These are phyloP conservation scores for Momotus momota DNA, from an alignment of 2,797 vertebrate species.

Conservation along the genomic window DNA sequence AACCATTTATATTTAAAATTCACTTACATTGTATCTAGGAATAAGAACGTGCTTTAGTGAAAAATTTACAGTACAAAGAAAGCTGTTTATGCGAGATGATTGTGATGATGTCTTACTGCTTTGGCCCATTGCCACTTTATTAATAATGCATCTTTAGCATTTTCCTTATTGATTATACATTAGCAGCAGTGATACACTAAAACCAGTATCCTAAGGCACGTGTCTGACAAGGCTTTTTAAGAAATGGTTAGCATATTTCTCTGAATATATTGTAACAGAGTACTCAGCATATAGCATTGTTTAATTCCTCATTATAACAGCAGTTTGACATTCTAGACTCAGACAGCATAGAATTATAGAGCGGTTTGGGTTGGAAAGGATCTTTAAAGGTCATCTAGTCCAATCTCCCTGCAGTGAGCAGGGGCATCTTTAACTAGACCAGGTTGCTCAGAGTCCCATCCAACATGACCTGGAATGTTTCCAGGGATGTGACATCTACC, in stretches of 20 bases:
- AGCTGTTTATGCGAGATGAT: background rate
- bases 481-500: rapidly evolving
- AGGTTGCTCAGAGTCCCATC: too few species aligned
- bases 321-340: slow-evolving; percentile 36
- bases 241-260: background rate
- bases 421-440: too few species aligned
- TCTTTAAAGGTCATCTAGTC: background rate
- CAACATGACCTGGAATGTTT: background rate
- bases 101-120: background rate
- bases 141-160: slow-evolving; percentile 38
- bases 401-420: background rate
- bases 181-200: background rate
- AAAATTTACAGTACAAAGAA: background rate
- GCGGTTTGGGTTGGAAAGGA: background rate
- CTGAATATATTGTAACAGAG: background rate
- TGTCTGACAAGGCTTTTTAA: background rate
- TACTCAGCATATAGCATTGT: background rate
- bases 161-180: slow-evolving; percentile 21
- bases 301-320: slow-evolving; percentile 46
- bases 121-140: background rate
- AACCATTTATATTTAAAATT: background rate
- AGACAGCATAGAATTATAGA: background rate
- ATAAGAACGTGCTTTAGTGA: background rate
- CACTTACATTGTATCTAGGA: background rate
- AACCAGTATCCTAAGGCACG: background rate